Evolutionary conservation across 1,140 invertebrate species (phyloP), one percentile per base, ranked within the genome.

Genomic region (Goniozus legneri): DNA sequence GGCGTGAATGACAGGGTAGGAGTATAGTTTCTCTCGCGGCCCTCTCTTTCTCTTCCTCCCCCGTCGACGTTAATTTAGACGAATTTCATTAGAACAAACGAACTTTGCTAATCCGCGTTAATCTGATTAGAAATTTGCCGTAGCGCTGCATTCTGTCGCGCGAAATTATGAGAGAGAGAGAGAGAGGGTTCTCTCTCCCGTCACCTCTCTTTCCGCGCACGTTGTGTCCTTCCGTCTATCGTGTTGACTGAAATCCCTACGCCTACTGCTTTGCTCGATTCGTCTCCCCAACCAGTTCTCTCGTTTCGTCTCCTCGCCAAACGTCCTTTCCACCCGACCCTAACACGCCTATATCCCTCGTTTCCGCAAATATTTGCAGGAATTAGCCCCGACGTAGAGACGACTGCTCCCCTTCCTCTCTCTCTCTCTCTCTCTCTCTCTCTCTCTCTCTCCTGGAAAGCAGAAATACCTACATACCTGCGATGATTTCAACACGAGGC

Each of bases 51-150:
- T 6, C 39, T 30, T 31, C 37, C 42, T 31, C 48, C 57, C n/a
- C n/a, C n/a, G n/a, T n/a, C 56, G 60, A 68, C 64, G 65, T 65
- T 68, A 69, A 68, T 71, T 76, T 75, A 73, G 68, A 73, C 72
- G 71, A 75, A 75, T 76, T 76, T 76, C 72, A 73, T 76, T 75
- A 75, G 73, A 73, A 73, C 72, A 75, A 75, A 75, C 72, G 73
- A 75, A 75, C 71, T 74, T 71, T 72, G 63, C 69, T 76, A 76
- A 76, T 76, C 71, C 69, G 61, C 60, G 60, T 64, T 74, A 74
- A 75, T 76, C 72, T 72, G 71, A 73, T 76, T 76, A 75, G 73
- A 73, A 73, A 75, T 75, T 75, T 71, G 65, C 67, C 62, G 61
- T 66, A 60, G 62, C 47, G 54, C 58, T 60, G 56, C 58, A 60